These are phyloP conservation scores for Gymnoscopelus microlampas DNA, from an alignment of 2,797 vertebrate species.

Conservation along the genomic window DNA sequence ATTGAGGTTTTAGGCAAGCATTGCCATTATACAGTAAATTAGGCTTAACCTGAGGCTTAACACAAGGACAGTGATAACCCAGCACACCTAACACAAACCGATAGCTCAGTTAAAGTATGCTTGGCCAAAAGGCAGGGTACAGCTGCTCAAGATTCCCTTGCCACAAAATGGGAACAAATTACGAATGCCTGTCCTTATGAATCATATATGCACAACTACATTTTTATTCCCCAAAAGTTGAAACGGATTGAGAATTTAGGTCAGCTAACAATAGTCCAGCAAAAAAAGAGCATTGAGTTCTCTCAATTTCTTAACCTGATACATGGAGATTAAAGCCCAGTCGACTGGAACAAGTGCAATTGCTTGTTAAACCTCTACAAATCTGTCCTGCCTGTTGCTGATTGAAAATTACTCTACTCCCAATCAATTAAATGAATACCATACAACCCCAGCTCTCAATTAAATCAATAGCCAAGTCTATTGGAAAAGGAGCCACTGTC, in stretches of 20 bases:
- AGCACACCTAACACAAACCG: slow-evolving; percentile 13
- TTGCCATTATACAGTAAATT: slow-evolving; percentile 23
- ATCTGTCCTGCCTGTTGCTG: slow-evolving; percentile 40
- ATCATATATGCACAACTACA: slow-evolving; percentile 60
- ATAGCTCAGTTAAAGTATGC: slow-evolving; percentile 32
- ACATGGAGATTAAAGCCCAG: slow-evolving; percentile 61
- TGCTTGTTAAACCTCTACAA: slow-evolving; percentile 65
- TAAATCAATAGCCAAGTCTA: slow-evolving; percentile 56
- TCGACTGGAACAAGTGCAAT: slow-evolving; percentile 57
- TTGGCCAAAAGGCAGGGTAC: slow-evolving; percentile 36
- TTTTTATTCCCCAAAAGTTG: slow-evolving; percentile 46
- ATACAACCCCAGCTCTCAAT: slow-evolving; percentile 61
- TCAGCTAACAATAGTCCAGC: slow-evolving; percentile 19
- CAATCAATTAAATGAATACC: slow-evolving; percentile 69
- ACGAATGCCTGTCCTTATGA: slow-evolving; percentile 59
- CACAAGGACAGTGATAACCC: slow-evolving; percentile 42
- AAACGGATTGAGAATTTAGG: slow-evolving; percentile 1
- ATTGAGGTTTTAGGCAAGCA: slow-evolving; percentile 25
- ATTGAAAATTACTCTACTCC: slow-evolving; percentile 40
- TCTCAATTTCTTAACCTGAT: slow-evolving; percentile 53
- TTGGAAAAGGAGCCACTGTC: slow-evolving; percentile 51
- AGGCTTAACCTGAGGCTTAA: slow-evolving; percentile 33
- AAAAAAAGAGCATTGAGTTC: slow-evolving; percentile 3
- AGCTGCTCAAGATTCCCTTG: slow-evolving; percentile 21
- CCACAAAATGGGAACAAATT: slow-evolving; percentile 58